These are phyloP conservation scores for Acanthornis magna DNA, from an alignment of 2,797 vertebrate genomes.

Conservation along the genomic window DNA sequence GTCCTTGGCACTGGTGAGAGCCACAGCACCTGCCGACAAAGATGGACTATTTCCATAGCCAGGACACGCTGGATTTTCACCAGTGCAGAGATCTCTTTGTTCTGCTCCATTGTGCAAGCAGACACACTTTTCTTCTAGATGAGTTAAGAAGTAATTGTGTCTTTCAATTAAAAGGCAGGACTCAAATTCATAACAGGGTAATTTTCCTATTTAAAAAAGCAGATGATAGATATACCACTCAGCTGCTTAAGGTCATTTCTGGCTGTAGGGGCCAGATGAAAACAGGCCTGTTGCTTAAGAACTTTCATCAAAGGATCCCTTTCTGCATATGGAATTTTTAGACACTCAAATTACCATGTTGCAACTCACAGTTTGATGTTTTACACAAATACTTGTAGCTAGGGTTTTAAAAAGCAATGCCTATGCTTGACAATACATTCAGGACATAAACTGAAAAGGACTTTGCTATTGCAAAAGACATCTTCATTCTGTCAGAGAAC, in stretches of 20 bases:
- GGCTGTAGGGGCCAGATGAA: not conserved
- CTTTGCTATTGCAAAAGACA: not conserved
- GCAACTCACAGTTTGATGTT: not conserved
- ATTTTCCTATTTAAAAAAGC: not conserved
- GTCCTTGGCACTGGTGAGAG: not conserved
- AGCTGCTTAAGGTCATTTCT: not conserved
- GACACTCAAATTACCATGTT: not conserved
- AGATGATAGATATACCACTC: not conserved
- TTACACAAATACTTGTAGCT: not conserved
- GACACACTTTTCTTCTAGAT: not conserved
- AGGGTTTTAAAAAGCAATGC: not conserved
- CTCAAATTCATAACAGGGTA: not conserved
- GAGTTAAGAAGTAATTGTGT: not conserved
- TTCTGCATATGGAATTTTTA: not conserved
- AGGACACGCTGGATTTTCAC: not conserved
- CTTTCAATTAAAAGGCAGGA: constrained; percentile 6
- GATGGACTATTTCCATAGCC: not conserved
- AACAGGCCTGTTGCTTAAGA: not conserved
- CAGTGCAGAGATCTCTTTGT: not conserved
- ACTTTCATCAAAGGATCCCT: not conserved
- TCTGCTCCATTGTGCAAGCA: not conserved
- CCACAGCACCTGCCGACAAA: not conserved
- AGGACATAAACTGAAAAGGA: not conserved
- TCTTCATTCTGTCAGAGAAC: not conserved
- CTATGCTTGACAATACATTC: not conserved